Evolutionary conservation across 2,888 invertebrate genomes (phyloP), one percentile per base, ranked within the genome.

Genomic region (Scaptomyza tumidula): DNA sequence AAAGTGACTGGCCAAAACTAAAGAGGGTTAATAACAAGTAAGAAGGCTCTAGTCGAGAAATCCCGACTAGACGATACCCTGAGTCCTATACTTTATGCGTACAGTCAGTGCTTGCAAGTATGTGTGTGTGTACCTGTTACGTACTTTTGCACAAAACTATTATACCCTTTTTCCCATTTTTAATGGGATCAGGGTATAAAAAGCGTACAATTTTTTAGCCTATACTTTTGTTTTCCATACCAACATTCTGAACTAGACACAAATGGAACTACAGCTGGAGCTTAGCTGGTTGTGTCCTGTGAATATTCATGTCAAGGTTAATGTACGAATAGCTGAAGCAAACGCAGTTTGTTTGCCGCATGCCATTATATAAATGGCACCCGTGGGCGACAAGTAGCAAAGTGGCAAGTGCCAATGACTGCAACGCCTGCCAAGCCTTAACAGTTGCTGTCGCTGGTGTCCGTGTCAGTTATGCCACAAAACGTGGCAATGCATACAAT

Each of bases 281-380:
- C 24, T 24, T 0, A 2, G 24, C 3, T 35, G 27, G n/a, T 37
- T 19, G 41, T 31, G 13, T 37, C n/a, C 60, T 29, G 54, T 68
- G 72, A 70, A 77, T 77, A 85, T 85, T 75, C 82, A 81, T 81
- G 85, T 78, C 87, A 87, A 85, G 83, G 83, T 85, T 84, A 85
- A 82, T 66, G 85, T 49, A 72, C 79, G 73, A 63, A 44, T 14
- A 56, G 61, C 64, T 41, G 63, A 50, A 46, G 33, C 43, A 16
- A 35, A 24, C 37, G 19, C 35, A 24, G 35, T 19, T 19, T 19
- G 35, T 50, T 50, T 37, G 65, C 58, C 68, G 44, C 65, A 70
- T 7, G 14, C 39, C 39, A 7, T 39, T 39, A 14, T 39, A 66
- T 75, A 50, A 63, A 63, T 52, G 63, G 16, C 16, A 60, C 58